Conservation (phyloP, 2,888 invertebrate genomes). For the Habroteleia sp. region DNA sequence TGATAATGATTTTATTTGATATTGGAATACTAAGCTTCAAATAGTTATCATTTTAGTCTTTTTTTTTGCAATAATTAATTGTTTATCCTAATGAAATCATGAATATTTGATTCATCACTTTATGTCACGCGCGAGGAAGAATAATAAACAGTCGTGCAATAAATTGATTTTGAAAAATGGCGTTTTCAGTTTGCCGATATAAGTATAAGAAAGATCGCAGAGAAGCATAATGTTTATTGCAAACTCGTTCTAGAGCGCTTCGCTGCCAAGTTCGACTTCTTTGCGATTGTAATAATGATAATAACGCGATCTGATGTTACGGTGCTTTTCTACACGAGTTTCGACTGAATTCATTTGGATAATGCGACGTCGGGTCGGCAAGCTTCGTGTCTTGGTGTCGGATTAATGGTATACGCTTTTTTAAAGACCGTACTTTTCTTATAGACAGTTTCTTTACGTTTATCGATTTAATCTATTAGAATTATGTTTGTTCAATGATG, state of each 20-base stretch:
- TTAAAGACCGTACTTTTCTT: too few relatives aligned
- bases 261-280: neutral
- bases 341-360: constrained; percentile 21
- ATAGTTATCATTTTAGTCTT: too few relatives aligned
- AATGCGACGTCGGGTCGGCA: constrained; percentile 10
- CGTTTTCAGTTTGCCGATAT: constrained; percentile 5
- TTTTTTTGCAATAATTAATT: too few relatives aligned
- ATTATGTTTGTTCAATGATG: too few relatives aligned
- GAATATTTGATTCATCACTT: too few relatives aligned
- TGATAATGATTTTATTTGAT: too few relatives aligned
- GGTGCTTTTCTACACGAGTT: constrained; percentile 11
- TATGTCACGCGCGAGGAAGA: neutral
- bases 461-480: too few relatives aligned
- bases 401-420: too few relatives aligned
- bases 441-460: too few relatives aligned
- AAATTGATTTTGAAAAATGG: constrained; percentile 17
- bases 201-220: constrained; percentile 31
- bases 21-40: too few relatives aligned
- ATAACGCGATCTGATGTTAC: constrained; percentile 13
- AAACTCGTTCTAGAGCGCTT: constrained; percentile 13
- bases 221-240: constrained; percentile 45
- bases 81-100: too few relatives aligned
- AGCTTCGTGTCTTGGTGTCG: neutral
- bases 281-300: constrained; percentile 16
- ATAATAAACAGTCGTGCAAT: constrained; percentile 19